Percentiles rank a stretch among this genome's conserved stretches.
Evolutionary conservation across 1,140 invertebrate species (phyloP).

Genomic region (Drosophila sucinea): DNA sequence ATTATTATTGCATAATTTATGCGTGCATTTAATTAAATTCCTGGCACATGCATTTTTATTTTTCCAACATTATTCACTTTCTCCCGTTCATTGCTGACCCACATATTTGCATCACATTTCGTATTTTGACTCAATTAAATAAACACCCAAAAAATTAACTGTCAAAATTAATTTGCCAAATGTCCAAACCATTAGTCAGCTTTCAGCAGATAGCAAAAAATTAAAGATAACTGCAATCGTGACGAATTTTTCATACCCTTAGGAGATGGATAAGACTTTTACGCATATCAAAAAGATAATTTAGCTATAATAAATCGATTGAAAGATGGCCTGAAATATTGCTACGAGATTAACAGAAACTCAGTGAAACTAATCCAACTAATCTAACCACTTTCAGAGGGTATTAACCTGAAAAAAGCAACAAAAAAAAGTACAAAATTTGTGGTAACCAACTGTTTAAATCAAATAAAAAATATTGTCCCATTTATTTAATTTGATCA

Average conservation of each 20-base stretch:
- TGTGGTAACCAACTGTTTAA: background rate
- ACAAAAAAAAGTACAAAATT: background rate
- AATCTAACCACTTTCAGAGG: background rate
- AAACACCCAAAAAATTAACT: conserved; percentile 51
- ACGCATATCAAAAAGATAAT: background rate
- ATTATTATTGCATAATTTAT: conserved; percentile 76
- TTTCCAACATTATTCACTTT: conserved; percentile 21
- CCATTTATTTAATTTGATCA: conserved; percentile 15
- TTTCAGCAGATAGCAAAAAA: conserved; percentile 20
- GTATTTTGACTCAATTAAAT: conserved; percentile 62
- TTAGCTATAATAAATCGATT: too few relatives aligned
- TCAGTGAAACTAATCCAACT: background rate
- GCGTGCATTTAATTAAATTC: conserved; percentile 76
- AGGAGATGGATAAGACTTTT: background rate
- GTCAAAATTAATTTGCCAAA: conserved; percentile 54
- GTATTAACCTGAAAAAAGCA: background rate
- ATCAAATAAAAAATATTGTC: background rate
- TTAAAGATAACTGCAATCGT: background rate
- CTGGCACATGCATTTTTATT: conserved; percentile 50
- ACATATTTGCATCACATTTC: conserved; percentile 18
- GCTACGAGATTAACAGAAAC: too few relatives aligned
- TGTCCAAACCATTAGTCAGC: conserved; percentile 53
- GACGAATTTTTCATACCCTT: background rate
- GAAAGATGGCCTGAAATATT: too few relatives aligned
- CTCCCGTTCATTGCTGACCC: conserved; percentile 40